Base-by-base conservation (phyloP, 1,140 invertebrate species). In the Saccostrea echinata region DNA sequence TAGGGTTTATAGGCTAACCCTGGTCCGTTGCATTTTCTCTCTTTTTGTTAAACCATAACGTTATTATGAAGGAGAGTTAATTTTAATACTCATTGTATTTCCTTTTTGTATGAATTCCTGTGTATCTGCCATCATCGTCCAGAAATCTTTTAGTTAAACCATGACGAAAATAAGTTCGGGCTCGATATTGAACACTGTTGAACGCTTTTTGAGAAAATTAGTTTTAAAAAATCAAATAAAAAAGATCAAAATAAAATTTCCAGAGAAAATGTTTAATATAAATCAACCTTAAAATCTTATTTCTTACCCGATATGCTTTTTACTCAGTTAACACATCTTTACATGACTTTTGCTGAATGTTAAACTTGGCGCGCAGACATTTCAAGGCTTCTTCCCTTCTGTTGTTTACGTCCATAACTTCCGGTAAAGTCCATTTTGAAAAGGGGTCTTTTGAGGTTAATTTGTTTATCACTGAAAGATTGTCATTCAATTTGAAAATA, bases 281-380 rank as follows among this genome's bases (percentile, higher is more conserved):
- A n/a, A n/a, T 61, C n/a, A 18, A 61, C 55, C 18, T 61, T 61
- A 6, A n/a, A 21, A 21, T 6, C 18, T 61, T n/a, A 18, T 61
- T 21, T 61, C 55, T 61, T n/a, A n/a, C 43, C 16, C 21, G 53
- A 6, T 21, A 61, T n/a, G 55, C 55, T n/a, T 61, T n/a, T 21
- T 6, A n/a, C 18, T 61, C 30, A 18, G 16, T 13, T 30, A 76
- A 30, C 13, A 30, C 68, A 76, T 16, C 27, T 76, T 30, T 27
- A 30, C 27, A 30, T 9, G 27, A 76, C 24, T 76, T 76, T 76
- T 27, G 8, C 12, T 33, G 24, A 12, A 13, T 11, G 30, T 76
- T 76, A 13, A 76, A 76, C 24, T 76, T 76, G 68, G 68, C 68
- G 68, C 68, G 8, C 68, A 76, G 68, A 76, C 68, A 76, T 76